These are phyloP conservation scores for Drosophila grimshawi DNA, from an alignment of 1,140 invertebrate genomes.

Conservation along the genomic window DNA sequence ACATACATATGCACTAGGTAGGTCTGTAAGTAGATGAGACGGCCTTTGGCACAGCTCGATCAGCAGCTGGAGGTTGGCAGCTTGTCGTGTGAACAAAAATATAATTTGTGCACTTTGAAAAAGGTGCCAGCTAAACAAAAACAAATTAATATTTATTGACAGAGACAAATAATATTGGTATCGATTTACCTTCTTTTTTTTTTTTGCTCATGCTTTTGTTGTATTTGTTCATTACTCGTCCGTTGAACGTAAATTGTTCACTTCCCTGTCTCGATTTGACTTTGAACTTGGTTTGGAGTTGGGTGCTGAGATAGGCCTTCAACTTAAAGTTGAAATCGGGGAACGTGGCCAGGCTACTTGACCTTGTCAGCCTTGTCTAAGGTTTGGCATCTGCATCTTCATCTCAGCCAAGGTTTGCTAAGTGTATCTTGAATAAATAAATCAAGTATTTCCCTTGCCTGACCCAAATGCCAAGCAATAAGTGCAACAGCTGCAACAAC, in stretches of 20 bases:
- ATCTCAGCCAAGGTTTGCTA: slow-evolving; percentile 13
- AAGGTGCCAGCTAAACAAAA: slow-evolving; percentile 5
- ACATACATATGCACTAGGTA: neutral
- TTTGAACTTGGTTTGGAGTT: slow-evolving; percentile 57
- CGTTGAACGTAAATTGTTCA: slow-evolving; percentile 35
- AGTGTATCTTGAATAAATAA: neutral
- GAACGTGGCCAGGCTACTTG: slow-evolving; percentile 33
- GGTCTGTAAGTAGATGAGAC: slow-evolving; percentile 1
- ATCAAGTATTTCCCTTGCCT: slow-evolving; percentile 19
- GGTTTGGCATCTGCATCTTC: slow-evolving; percentile 20
- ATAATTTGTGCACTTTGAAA: slow-evolving; percentile 1
- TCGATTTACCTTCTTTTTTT: slow-evolving; percentile 7
- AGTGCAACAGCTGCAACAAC: slow-evolving; percentile 39
- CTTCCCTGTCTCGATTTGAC: slow-evolving; percentile 39
- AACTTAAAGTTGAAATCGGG: slow-evolving; percentile 7
- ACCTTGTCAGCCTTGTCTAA: slow-evolving; percentile 37
- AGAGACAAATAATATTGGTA: slow-evolving; percentile 14
- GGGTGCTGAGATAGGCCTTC: neutral
- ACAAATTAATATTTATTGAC: slow-evolving; percentile 23
- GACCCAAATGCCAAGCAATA: slow-evolving; percentile 54
- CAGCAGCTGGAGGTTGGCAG: slow-evolving; percentile 17
- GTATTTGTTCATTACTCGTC: slow-evolving; percentile 45
- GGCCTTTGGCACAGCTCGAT: slow-evolving; percentile 17
- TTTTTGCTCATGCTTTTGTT: neutral
- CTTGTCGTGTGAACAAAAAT: slow-evolving; percentile 17